Evolutionary conservation across 2,888 invertebrate genomes (phyloP).

Genomic region (Eulithis prunata): DNA sequence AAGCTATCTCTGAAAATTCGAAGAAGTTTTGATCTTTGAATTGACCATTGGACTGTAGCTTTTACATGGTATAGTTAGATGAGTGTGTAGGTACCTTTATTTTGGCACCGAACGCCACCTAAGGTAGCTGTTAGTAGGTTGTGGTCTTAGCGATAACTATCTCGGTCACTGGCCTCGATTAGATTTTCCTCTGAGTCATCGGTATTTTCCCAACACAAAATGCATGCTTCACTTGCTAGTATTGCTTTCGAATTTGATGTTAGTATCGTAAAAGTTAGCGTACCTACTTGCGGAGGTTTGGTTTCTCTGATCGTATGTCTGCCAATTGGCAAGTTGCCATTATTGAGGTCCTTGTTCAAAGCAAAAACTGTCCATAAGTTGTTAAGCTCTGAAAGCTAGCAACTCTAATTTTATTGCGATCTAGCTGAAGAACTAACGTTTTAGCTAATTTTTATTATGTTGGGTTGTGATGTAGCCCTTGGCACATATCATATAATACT

Average conservation of each 20-base stretch:
- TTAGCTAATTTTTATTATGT: no score
- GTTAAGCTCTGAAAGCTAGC: no score
- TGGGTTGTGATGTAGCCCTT: no score
- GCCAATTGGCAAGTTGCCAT: no score
- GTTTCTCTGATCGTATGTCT: background rate
- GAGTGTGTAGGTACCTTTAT: background rate
- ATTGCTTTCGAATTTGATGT: background rate
- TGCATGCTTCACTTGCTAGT: background rate
- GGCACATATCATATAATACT: no score
- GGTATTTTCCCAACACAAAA: conserved; percentile 2
- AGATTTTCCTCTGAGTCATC: conserved; percentile 13
- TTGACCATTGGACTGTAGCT: no score
- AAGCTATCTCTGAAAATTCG: no score
- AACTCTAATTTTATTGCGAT: no score
- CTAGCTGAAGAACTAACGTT: no score
- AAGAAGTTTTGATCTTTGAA: no score
- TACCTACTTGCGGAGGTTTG: background rate
- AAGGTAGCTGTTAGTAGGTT: background rate
- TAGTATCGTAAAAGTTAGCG: background rate
- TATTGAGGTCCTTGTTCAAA: background rate
- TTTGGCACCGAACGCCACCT: background rate
- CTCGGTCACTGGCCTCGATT: conserved; percentile 12
- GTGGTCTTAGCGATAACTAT: conserved; percentile 3
- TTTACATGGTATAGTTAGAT: no score
- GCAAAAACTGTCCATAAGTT: no score